phyloP scores from a whole-genome alignment of 2,888 invertebrate species.

The Stramonita haemastoma region DNA sequence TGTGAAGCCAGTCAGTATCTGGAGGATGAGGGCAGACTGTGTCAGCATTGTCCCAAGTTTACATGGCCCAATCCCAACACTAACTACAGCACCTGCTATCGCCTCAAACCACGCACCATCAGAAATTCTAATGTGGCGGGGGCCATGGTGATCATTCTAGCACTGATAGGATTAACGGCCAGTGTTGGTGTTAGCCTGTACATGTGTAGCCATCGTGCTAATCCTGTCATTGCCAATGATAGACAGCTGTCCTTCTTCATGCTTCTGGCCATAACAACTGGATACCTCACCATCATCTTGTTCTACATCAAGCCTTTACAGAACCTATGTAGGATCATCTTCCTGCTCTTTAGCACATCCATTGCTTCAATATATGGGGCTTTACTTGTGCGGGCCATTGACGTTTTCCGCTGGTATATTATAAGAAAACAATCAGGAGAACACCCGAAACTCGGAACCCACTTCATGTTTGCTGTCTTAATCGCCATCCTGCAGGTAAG shows the following conservation, averaged over 20 bases:
- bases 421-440: too few relatives aligned
- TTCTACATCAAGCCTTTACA: constrained; percentile 54
- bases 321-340: constrained; percentile 42
- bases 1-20: constrained; percentile 55
- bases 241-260: constrained; percentile 66
- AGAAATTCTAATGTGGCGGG: constrained; percentile 36
- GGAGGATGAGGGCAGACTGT: constrained; percentile 46
- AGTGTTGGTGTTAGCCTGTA: constrained; percentile 28
- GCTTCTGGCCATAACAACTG: constrained; percentile 60
- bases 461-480: too few relatives aligned
- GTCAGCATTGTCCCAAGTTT: constrained; percentile 49
- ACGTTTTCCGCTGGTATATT: constrained; percentile 52
- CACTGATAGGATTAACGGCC: constrained; percentile 31
- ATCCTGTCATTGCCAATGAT: constrained; percentile 65
- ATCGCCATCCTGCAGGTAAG: too few relatives aligned
- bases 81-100: constrained; percentile 44
- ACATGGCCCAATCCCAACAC: constrained; percentile 54
- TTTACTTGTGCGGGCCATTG: constrained; percentile 54
- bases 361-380: constrained; percentile 57
- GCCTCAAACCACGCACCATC: constrained; percentile 43
- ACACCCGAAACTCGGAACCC: too few relatives aligned
- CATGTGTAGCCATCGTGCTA: constrained; percentile 45
- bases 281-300: constrained; percentile 58
- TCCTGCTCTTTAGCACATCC: constrained; percentile 54
- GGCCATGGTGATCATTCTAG: constrained; percentile 37